A percentile compares a stretch with the other conserved stretches of the same genome.
These are phyloP conservation scores for Mastomys coucha DNA, from an alignment of 2,113 vertebrate genomes.

Conservation along the genomic window DNA sequence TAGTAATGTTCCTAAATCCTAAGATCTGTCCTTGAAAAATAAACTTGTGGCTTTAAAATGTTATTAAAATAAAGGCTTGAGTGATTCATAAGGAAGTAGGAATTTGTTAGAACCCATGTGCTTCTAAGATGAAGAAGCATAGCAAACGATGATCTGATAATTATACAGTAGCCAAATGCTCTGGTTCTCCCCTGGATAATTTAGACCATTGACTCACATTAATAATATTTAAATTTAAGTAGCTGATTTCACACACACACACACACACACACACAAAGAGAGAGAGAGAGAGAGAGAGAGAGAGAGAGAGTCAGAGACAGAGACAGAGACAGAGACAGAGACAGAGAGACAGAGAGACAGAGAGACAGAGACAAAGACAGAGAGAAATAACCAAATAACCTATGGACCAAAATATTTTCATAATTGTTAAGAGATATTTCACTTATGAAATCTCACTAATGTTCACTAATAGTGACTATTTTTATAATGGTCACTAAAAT, in stretches of 20 bases:
- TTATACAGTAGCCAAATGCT: background rate
- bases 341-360: background rate
- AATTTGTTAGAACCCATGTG: conserved; percentile 9
- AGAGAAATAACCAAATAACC: too few species aligned
- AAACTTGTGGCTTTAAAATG: conserved; percentile 31
- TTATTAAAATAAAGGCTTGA: conserved; percentile 41
- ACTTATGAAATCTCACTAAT: background rate
- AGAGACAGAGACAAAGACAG: background rate
- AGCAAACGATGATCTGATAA: background rate
- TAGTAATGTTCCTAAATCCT: conserved; percentile 54
- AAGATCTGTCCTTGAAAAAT: conserved; percentile 58
- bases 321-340: too few species aligned
- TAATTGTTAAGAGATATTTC: conserved; percentile 26
- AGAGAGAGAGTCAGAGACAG: background rate
- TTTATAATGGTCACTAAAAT: background rate
- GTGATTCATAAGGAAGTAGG: conserved; percentile 48
- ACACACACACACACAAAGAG: background rate
- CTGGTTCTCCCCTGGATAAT: background rate
- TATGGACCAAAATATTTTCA: background rate
- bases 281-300: background rate
- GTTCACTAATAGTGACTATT: background rate
- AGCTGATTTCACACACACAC: background rate
- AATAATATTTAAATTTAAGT: conserved; percentile 35
- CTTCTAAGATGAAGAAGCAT: background rate
- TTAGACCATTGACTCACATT: background rate